Evolutionary conservation across 2,113 vertebrate species (phyloP).

Genomic region (Morone saxatilis): DNA sequence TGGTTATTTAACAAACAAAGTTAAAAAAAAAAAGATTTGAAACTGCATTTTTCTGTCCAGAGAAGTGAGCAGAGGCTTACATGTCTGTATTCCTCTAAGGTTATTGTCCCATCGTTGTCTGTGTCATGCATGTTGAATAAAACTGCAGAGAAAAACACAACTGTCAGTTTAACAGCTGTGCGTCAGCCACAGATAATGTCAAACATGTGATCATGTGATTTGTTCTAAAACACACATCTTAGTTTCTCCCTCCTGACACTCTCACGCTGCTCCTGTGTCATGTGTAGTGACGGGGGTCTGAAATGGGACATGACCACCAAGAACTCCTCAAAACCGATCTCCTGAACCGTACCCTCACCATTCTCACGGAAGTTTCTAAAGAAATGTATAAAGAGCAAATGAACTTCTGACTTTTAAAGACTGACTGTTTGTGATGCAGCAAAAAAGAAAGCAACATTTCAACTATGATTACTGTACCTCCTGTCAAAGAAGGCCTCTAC

Average conservation of each 20-base stretch:
- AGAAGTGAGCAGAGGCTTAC: constrained; percentile 79
- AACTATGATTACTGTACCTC: constrained; percentile 81
- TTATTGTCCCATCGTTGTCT: constrained; percentile 95
- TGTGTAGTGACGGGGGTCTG: constrained; percentile 86
- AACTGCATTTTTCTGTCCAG: neutral
- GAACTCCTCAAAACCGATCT: constrained; percentile 95
- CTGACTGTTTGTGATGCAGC: too few species aligned
- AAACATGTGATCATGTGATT: neutral
- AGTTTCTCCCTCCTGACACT: constrained; percentile 90
- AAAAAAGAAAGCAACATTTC: too few species aligned
- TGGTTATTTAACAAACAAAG: neutral
- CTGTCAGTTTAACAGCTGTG: neutral
- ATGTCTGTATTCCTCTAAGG: constrained; percentile 95
- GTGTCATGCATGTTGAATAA: constrained; percentile 98
- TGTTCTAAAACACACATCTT: constrained; percentile 85
- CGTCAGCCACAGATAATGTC: neutral
- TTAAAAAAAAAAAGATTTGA: neutral
- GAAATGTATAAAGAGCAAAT: neutral
- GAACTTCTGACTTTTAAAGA: neutral
- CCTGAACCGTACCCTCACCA: constrained; percentile 82
- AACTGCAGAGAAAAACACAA: constrained; percentile 82
- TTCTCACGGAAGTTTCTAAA: constrained; percentile 89
- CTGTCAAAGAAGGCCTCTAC: constrained; percentile 94
- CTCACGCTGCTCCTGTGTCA: constrained; percentile 89
- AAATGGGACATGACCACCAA: constrained; percentile 96